phyloP scores from a whole-genome alignment of 1,140 invertebrate species.

The Alviniconcha marisindica region DNA sequence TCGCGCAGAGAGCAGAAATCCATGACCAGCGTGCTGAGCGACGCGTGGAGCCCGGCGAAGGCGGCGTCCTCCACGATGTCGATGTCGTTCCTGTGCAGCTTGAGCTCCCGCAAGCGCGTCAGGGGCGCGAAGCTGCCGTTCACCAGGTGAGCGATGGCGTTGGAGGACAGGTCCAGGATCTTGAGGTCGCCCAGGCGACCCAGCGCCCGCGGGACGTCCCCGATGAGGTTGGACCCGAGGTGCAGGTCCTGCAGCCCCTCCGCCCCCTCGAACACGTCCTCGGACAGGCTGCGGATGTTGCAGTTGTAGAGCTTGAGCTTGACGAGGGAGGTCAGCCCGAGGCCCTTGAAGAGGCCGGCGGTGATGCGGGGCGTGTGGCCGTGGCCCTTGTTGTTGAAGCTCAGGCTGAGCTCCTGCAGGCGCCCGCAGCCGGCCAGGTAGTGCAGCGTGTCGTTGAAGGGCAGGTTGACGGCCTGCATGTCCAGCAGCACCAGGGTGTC shows the following conservation, averaged over 20 bases:
- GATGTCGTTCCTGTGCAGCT: constrained; percentile 21
- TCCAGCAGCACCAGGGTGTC: constrained; percentile 27
- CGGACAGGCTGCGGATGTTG: constrained; percentile 25
- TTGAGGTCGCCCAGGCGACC: constrained; percentile 14
- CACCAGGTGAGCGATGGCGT: constrained; percentile 11
- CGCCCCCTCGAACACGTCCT: constrained; percentile 20
- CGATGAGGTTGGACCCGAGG: constrained; percentile 31
- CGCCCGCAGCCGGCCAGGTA: constrained; percentile 8
- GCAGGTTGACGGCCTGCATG: constrained; percentile 31
- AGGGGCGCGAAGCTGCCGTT: constrained; percentile 22
- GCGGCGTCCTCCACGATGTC: constrained; percentile 26
- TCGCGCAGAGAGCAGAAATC: constrained; percentile 27
- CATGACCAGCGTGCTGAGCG: constrained; percentile 19
- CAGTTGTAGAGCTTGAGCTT: constrained; percentile 35
- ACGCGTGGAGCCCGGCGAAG: constrained; percentile 21
- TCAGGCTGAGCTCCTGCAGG: constrained; percentile 35
- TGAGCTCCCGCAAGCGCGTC: constrained; percentile 24
- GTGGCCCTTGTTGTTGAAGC: constrained; percentile 38
- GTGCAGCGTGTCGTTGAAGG: constrained; percentile 23
- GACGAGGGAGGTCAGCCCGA: constrained; percentile 24
- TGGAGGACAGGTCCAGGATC: constrained; percentile 32
- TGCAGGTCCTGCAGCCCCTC: constrained; percentile 10
- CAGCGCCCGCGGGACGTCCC: constrained; percentile 9
- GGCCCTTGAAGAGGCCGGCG: constrained; percentile 7
- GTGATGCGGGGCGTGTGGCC: constrained; percentile 4